Percentiles rank a stretch among this genome's conserved stretches.
Conservation (phyloP, 2,888 invertebrate species). For the Peribatodes rhomboidaria region DNA sequence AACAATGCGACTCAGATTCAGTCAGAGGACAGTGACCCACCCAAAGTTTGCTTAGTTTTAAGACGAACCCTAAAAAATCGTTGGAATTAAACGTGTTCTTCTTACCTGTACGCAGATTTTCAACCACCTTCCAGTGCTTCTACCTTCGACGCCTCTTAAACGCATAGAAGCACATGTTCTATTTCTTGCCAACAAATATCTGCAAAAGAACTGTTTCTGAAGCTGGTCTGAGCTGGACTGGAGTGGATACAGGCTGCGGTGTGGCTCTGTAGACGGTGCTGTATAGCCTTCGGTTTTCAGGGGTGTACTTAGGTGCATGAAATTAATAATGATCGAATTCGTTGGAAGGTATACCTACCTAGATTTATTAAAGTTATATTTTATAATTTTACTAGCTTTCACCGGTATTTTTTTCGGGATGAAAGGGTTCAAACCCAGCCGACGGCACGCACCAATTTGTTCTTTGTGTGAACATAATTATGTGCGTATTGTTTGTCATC, state of each 20-base stretch:
- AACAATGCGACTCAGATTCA: too few relatives aligned
- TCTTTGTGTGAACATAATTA: too few relatives aligned
- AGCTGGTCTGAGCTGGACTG: slow-evolving; percentile 74
- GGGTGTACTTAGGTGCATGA: slow-evolving; percentile 56
- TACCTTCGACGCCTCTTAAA: background rate
- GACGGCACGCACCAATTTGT: too few relatives aligned
- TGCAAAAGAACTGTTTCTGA: slow-evolving; percentile 60
- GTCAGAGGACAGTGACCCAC: too few relatives aligned
- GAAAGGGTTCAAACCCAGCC: too few relatives aligned
- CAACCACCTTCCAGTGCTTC: background rate
- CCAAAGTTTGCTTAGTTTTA: background rate
- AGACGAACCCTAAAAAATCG: background rate
- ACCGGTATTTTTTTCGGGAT: too few relatives aligned
- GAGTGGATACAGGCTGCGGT: slow-evolving; percentile 68
- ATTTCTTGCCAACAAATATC: background rate
- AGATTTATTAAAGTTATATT: too few relatives aligned
- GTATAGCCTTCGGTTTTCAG: slow-evolving; percentile 73
- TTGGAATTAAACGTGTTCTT: background rate
- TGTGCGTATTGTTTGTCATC: too few relatives aligned
- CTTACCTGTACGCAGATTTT: background rate
- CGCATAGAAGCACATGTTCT: background rate
- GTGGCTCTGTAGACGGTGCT: slow-evolving; percentile 72
- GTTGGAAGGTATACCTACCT: too few relatives aligned
- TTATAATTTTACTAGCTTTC: too few relatives aligned
- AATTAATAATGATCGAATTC: too few relatives aligned